Conservation (phyloP, 2,888 invertebrate genomes). For the Xestia xanthographa region DNA sequence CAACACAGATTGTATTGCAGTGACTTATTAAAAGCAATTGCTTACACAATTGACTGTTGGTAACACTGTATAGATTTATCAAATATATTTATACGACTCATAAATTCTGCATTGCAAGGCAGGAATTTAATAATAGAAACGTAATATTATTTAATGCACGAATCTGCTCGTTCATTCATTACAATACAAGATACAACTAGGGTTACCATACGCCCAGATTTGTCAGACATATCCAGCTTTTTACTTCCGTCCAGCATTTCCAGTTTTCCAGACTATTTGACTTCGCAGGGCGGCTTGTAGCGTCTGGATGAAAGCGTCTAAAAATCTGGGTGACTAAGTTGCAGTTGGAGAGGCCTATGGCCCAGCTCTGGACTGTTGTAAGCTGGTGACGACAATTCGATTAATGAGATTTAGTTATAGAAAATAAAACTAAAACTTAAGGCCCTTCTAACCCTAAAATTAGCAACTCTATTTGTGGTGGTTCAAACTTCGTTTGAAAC, state of each 20-base stretch:
- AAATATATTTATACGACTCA: neutral
- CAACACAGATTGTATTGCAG: conserved; percentile 29
- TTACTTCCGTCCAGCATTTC: neutral
- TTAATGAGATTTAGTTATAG: too few species aligned
- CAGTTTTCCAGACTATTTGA: too few species aligned
- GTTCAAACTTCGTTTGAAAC: too few species aligned
- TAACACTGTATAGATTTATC: conserved; percentile 6
- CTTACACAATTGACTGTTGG: conserved; percentile 40
- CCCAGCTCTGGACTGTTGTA: neutral
- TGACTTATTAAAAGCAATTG: conserved; percentile 29
- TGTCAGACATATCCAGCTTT: neutral
- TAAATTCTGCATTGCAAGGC: conserved; percentile 2
- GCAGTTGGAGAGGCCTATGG: neutral
- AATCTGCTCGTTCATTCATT: conserved; percentile 60
- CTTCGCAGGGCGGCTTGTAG: neutral
- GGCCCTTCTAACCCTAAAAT: too few species aligned
- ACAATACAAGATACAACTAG: conserved; percentile 17
- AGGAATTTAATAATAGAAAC: conserved; percentile 22
- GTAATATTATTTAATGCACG: conserved; percentile 25
- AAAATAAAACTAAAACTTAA: neutral
- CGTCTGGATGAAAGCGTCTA: neutral
- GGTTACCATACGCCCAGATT: neutral
- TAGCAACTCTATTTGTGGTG: too few species aligned
- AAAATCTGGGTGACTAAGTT: neutral
- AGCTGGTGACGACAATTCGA: neutral